Conservation (phyloP, 2,797 vertebrate genomes). For the Rhabdophis nuchalis region DNA sequence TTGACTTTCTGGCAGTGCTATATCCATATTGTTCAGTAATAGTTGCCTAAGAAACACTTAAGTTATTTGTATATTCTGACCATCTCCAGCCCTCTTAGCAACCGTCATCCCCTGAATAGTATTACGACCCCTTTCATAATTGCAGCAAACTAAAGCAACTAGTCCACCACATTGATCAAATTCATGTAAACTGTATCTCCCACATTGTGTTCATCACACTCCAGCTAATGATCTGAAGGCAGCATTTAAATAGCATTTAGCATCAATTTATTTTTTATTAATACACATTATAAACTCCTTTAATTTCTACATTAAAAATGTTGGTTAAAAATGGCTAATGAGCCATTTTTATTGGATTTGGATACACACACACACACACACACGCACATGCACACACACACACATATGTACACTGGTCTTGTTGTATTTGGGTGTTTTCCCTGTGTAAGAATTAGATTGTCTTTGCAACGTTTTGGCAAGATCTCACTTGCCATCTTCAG, state of each 20-base stretch:
- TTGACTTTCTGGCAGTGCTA: neutral
- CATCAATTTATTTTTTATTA: neutral
- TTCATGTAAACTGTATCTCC: neutral
- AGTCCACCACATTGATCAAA: neutral
- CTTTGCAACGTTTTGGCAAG: too few relatives aligned
- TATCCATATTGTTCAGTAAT: neutral
- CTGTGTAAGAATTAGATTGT: too few relatives aligned
- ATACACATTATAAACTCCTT: neutral
- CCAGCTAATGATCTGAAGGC: neutral
- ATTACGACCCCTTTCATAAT: neutral
- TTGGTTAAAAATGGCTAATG: too few relatives aligned
- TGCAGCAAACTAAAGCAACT: neutral
- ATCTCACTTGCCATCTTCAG: too few relatives aligned
- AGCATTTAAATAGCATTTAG: neutral
- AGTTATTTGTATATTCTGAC: neutral
- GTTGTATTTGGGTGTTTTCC: too few relatives aligned
- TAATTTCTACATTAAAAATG: neutral
- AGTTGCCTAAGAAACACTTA: neutral
- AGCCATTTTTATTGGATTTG: too few relatives aligned
- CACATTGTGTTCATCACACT: neutral
- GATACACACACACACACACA: too few relatives aligned
- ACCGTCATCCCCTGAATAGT: neutral
- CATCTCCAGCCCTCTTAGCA: neutral
- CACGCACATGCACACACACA: too few relatives aligned
- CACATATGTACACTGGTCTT: too few relatives aligned